phyloP scores from a whole-genome alignment of 2,888 invertebrate genomes.

The Epiblema foenella region DNA sequence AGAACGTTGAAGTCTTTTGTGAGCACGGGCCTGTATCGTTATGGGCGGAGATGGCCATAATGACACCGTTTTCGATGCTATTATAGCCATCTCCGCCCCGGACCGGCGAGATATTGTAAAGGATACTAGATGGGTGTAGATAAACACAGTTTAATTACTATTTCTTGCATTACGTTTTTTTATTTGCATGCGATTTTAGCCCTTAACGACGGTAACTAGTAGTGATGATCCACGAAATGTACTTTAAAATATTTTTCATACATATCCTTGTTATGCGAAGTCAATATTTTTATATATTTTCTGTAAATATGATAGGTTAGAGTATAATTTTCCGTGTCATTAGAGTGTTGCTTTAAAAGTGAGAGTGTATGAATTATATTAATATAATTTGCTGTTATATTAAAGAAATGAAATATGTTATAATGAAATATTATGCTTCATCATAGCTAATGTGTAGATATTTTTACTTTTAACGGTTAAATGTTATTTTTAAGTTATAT shows the following conservation, averaged over 20 bases:
- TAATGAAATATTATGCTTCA: conserved; percentile 35
- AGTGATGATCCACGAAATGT: conserved; percentile 30
- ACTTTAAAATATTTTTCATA: conserved; percentile 44
- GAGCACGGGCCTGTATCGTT: no score
- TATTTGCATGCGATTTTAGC: conserved; percentile 12
- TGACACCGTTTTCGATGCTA: no score
- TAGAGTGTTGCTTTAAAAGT: conserved; percentile 24
- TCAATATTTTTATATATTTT: conserved; percentile 46
- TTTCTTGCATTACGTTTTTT: conserved; percentile 19
- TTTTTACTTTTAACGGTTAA: conserved; percentile 31
- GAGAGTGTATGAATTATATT: conserved; percentile 17
- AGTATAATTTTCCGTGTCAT: conserved; percentile 34
- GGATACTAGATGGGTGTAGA: no score
- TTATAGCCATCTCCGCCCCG: no score
- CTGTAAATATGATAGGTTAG: conserved; percentile 40
- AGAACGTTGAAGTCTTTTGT: no score
- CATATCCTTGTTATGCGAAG: conserved; percentile 46
- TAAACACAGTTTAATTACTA: background rate
- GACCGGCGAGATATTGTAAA: no score
- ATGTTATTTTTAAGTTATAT: conserved; percentile 30
- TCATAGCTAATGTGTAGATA: conserved; percentile 29
- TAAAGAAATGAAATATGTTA: conserved; percentile 6
- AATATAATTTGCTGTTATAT: conserved; percentile 23
- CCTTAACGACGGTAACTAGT: conserved; percentile 25
- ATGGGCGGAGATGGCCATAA: no score